These are phyloP conservation scores for Lampropteryx suffumata DNA, from an alignment of 2,888 invertebrate species.

Conservation along the genomic window DNA sequence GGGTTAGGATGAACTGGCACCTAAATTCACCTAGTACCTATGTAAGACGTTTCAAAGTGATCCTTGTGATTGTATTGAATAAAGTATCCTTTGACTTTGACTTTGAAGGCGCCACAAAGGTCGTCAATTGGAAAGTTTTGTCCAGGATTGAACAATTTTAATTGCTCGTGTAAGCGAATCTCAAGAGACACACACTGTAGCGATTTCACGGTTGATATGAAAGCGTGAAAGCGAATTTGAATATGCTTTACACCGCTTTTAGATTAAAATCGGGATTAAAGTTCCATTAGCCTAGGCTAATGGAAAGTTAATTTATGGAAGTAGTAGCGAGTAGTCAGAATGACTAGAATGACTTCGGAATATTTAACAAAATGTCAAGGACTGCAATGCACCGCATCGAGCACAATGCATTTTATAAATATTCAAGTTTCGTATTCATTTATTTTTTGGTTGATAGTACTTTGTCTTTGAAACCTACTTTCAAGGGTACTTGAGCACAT, in stretches of 20 bases:
- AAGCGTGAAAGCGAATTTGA: constrained; percentile 28
- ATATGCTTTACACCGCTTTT: constrained; percentile 26
- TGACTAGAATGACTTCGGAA: constrained; percentile 18
- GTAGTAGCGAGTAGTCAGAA: constrained; percentile 15
- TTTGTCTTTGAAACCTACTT: no score
- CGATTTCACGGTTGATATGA: constrained; percentile 27
- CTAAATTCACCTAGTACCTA: no score
- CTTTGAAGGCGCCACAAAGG: no score
- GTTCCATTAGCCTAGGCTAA: constrained; percentile 32
- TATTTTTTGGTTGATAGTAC: no score
- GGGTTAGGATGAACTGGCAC: no score
- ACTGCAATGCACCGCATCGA: constrained; percentile 5
- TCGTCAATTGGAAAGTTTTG: no score
- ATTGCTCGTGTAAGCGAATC: no score
- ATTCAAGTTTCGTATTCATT: neutral
- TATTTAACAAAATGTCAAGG: constrained; percentile 22
- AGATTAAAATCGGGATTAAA: constrained; percentile 28
- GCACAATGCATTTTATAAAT: constrained; percentile 1
- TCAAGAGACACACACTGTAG: constrained; percentile 8
- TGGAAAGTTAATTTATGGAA: constrained; percentile 32
- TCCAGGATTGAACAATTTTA: no score
- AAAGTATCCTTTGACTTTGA: no score
- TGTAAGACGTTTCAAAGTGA: no score
- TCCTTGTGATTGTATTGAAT: no score
- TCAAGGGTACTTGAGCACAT: no score